These are phyloP conservation scores for Drosophila repletoides DNA, from an alignment of 1,140 invertebrate species.

Conservation along the genomic window DNA sequence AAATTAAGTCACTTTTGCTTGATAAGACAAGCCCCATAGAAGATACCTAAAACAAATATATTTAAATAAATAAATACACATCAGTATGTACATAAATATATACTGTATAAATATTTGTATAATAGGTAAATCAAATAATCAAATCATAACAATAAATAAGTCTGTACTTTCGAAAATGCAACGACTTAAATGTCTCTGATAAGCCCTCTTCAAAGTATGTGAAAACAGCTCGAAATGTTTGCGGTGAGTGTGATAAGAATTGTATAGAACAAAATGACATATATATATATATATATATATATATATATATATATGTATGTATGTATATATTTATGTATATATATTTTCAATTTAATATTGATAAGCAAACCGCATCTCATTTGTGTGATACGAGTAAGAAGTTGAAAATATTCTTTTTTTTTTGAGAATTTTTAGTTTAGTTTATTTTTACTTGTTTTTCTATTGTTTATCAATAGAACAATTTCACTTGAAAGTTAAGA, in stretches of 20 bases:
- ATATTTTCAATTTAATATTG: neutral
- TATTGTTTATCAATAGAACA: neutral
- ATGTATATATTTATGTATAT: neutral
- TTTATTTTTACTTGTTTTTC: neutral
- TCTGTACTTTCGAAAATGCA: constrained; percentile 3
- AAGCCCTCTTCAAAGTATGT: no score
- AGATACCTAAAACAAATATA: no score
- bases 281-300: neutral
- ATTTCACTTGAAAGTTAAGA: constrained; percentile 1
- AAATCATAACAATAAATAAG: constrained; percentile 2
- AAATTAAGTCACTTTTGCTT: constrained; percentile 7
- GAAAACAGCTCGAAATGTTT: constrained; percentile 12
- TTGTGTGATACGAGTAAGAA: no score
- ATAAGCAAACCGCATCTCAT: constrained; percentile 9
- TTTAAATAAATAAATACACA: neutral
- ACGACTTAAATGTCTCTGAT: constrained; percentile 5
- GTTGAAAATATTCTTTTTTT: no score
- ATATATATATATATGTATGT: neutral
- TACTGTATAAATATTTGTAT: neutral
- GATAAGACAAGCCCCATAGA: constrained; percentile 8
- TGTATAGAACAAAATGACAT: neutral
- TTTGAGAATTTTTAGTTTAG: neutral
- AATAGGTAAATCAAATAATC: constrained; percentile 22
- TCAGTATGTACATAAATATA: constrained; percentile 1
- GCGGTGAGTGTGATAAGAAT: constrained; percentile 1